Conservation (phyloP, 2,888 invertebrate species). For the Stenchaetothrips biformis region DNA sequence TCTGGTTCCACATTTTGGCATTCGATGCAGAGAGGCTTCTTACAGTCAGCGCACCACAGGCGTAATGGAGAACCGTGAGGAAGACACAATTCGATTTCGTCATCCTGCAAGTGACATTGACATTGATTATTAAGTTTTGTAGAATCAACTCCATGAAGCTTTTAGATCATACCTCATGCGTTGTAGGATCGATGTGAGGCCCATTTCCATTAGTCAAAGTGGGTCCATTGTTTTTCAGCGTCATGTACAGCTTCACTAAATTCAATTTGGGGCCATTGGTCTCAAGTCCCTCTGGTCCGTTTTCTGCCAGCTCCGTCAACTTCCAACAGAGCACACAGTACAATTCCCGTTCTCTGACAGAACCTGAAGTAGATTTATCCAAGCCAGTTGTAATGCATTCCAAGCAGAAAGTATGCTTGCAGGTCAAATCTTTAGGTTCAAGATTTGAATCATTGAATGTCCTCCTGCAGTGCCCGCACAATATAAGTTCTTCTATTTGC, state of each 20-base stretch:
- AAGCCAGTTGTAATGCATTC: slow-evolving; percentile 55
- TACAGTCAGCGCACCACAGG: neutral
- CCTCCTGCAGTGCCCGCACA: slow-evolving; percentile 70
- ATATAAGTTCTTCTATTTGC: slow-evolving; percentile 68
- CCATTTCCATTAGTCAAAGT: slow-evolving; percentile 28
- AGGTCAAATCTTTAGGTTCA: slow-evolving; percentile 66
- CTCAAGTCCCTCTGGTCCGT: slow-evolving; percentile 62
- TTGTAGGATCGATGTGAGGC: slow-evolving; percentile 33
- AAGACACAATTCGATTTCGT: neutral
- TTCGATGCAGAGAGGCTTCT: neutral
- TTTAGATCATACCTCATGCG: slow-evolving; percentile 27
- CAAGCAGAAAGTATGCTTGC: slow-evolving; percentile 73
- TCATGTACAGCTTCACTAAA: neutral
- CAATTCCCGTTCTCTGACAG: slow-evolving; percentile 49
- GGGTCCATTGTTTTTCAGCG: neutral
- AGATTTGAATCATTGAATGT: slow-evolving; percentile 69
- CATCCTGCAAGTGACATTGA: neutral
- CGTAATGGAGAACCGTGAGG: neutral
- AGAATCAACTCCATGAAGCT: neutral
- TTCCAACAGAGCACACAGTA: slow-evolving; percentile 72
- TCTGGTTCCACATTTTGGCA: neutral
- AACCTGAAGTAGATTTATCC: slow-evolving; percentile 33
- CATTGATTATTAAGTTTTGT: neutral
- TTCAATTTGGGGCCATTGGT: slow-evolving; percentile 54
- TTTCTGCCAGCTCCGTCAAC: slow-evolving; percentile 62